Evolutionary conservation across 2,888 invertebrate genomes (phyloP).

Genomic region (Cremastinae sp.): DNA sequence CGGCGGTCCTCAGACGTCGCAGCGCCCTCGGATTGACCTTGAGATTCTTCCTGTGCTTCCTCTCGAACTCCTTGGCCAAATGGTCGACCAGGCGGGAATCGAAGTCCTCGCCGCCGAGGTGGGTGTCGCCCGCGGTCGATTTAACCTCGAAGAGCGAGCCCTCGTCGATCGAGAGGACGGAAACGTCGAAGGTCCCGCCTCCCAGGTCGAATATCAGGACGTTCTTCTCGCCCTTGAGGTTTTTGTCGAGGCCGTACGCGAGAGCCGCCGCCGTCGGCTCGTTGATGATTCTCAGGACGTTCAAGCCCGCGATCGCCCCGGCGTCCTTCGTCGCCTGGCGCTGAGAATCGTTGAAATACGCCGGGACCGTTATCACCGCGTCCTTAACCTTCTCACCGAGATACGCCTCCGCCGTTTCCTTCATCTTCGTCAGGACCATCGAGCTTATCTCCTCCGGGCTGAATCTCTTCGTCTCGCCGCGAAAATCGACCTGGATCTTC

Average conservation of each 20-base stretch:
- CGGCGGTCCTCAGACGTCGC: constrained; percentile 87
- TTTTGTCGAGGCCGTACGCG: constrained; percentile 87
- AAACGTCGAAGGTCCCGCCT: constrained; percentile 89
- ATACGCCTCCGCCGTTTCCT: constrained; percentile 88
- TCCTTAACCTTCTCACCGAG: constrained; percentile 86
- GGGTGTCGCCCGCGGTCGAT: constrained; percentile 92
- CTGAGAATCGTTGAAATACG: constrained; percentile 87
- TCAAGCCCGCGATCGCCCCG: constrained; percentile 86
- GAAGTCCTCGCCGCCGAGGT: constrained; percentile 83
- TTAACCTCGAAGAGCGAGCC: constrained; percentile 88
- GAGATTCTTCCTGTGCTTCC: constrained; percentile 88
- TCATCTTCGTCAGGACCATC: constrained; percentile 85
- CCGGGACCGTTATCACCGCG: constrained; percentile 91
- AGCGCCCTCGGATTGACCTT: constrained; percentile 85
- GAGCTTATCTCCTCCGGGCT: constrained; percentile 88
- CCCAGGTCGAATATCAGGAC: constrained; percentile 86
- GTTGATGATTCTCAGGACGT: constrained; percentile 85
- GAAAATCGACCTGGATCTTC: constrained; percentile 86
- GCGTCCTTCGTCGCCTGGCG: constrained; percentile 87
- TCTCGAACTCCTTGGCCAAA: constrained; percentile 86
- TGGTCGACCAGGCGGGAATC: constrained; percentile 85
- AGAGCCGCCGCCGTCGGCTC: constrained; percentile 85
- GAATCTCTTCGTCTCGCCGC: constrained; percentile 85
- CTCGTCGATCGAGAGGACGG: constrained; percentile 90
- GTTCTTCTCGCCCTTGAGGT: constrained; percentile 85